phyloP scores from a whole-genome alignment of 30 jellyfish, hydroid and myxozoan genomes.

The Aurelia aurita region DNA sequence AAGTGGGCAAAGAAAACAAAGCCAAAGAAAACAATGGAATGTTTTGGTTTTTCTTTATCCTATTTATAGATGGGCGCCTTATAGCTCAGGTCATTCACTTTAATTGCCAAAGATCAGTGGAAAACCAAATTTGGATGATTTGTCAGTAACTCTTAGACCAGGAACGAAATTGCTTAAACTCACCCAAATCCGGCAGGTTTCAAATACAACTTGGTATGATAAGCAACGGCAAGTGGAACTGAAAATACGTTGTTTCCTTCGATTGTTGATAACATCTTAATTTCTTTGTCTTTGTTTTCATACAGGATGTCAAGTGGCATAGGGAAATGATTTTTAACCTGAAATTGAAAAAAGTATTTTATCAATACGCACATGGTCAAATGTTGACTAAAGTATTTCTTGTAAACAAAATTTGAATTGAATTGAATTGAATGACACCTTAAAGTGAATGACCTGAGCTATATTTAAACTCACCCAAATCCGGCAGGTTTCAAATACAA shows the following conservation, averaged over 20 bases:
- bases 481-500: constrained; percentile 89
- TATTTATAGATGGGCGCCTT: no score
- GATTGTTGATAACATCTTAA: constrained; percentile 49
- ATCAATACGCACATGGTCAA: not conserved
- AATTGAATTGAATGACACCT: no score
- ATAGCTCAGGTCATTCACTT: no score
- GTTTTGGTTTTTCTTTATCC: no score
- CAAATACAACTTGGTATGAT: constrained; percentile 68
- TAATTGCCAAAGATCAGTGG: no score
- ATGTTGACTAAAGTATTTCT: not conserved
- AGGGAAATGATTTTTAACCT: constrained; percentile 94
- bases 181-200: constrained; percentile 96
- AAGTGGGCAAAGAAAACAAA: no score
- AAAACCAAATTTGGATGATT: no score
- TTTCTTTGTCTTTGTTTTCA: constrained; percentile 47
- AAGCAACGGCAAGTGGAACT: constrained; percentile 88
- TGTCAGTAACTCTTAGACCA: no score
- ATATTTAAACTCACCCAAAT: constrained; percentile 62
- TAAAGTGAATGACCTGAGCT: not conserved
- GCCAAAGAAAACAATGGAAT: no score
- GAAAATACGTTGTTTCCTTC: constrained; percentile 59
- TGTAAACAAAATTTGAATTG: not conserved
- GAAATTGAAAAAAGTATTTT: not conserved
- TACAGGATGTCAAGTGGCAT: constrained; percentile 87
- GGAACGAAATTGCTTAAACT: not conserved